A percentile compares a stretch with the other conserved stretches of the same genome.
These are phyloP conservation scores for Sphinx pinastri DNA, from an alignment of 2,888 invertebrate species.

Conservation along the genomic window DNA sequence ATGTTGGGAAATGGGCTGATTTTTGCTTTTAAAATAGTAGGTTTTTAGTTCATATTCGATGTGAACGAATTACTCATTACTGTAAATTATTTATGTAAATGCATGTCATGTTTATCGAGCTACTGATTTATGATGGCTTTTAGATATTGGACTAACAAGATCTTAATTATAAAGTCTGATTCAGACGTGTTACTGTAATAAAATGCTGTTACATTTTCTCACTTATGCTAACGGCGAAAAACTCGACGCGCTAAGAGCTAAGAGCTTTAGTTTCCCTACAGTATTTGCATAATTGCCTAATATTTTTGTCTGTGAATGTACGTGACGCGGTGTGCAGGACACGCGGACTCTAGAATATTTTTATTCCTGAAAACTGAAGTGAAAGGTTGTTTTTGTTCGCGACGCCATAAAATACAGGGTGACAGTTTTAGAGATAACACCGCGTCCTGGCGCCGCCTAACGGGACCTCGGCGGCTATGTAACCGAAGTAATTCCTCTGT, in stretches of 20 bases:
- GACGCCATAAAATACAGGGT: slow-evolving; percentile 68
- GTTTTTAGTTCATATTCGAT: neutral
- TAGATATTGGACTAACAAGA: neutral
- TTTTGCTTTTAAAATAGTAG: neutral
- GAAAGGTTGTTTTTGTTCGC: slow-evolving; percentile 75
- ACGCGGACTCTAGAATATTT: slow-evolving; percentile 59
- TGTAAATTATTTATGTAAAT: neutral
- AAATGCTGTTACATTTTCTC: neutral
- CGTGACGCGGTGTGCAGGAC: slow-evolving; percentile 15
- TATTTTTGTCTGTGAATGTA: slow-evolving; percentile 18
- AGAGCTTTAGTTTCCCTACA: slow-evolving; percentile 15
- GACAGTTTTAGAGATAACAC: slow-evolving; percentile 77
- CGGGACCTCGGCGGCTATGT: slow-evolving; percentile 52
- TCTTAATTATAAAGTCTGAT: neutral
- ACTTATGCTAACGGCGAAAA: slow-evolving; percentile 17
- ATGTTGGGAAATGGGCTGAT: neutral
- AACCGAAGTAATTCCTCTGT: slow-evolving; percentile 61
- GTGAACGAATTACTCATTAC: neutral
- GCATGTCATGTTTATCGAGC: neutral
- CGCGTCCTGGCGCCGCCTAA: slow-evolving; percentile 55
- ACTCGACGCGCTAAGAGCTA: slow-evolving; percentile 1
- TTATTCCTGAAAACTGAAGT: slow-evolving; percentile 65
- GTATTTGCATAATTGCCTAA: slow-evolving; percentile 26
- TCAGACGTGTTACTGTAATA: neutral
- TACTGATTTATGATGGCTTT: neutral